Percentiles rank a stretch among this genome's conserved stretches.
Conservation (phyloP, 1,140 invertebrate genomes). For the Ylistrum balloti region DNA sequence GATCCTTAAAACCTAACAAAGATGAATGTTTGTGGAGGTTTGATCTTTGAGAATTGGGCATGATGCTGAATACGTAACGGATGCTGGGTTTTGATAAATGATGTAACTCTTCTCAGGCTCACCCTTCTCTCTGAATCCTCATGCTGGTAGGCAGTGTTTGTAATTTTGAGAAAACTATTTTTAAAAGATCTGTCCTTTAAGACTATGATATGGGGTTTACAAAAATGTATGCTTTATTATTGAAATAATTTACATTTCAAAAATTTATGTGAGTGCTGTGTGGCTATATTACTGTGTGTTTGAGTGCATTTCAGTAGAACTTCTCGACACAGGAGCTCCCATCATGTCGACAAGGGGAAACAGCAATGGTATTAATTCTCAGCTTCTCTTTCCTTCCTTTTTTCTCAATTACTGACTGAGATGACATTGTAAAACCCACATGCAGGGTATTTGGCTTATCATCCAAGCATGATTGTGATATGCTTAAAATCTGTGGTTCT, state of each 20-base stretch:
- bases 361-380: neutral
- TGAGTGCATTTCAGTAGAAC: neutral
- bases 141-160: neutral
- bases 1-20: neutral
- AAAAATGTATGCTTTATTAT: neutral
- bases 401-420: neutral
- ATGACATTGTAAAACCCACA: neutral
- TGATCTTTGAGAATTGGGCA: neutral
- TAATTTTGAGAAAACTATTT: neutral
- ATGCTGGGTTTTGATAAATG: constrained; percentile 15
- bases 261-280: neutral
- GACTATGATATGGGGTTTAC: neutral
- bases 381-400: neutral
- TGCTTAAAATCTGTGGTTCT: neutral
- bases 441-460: neutral
- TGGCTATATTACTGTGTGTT: neutral
- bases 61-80: too few relatives aligned
- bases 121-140: neutral
- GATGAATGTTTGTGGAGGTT: neutral
- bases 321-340: neutral
- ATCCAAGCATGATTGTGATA: neutral
- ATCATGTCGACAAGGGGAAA: neutral
- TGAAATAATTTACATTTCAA: neutral
- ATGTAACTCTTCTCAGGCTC: neutral
- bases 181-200: neutral